A percentile compares a stretch with the other conserved stretches of the same genome.
Evolutionary conservation across 2,888 invertebrate genomes (phyloP).

Genomic region (Callosobruchus maculatus): DNA sequence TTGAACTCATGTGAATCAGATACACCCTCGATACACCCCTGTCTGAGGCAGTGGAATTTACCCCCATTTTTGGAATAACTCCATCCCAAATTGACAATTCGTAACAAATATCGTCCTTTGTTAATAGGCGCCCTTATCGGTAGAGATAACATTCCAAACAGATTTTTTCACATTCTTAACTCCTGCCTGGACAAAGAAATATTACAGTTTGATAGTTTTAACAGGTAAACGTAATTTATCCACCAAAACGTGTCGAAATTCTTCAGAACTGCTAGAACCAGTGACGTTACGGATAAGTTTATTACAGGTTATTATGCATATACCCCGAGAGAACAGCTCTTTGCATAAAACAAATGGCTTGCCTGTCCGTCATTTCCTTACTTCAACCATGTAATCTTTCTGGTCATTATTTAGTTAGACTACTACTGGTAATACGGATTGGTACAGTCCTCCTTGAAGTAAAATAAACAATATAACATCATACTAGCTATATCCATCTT

Average conservation of each 20-base stretch:
- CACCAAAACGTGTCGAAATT: background rate
- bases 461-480: no score
- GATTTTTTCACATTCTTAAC: conserved; percentile 10
- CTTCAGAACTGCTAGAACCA: background rate
- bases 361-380: no score
- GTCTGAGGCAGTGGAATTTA: background rate
- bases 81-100: background rate
- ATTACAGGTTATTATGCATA: no score
- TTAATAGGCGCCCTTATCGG: background rate
- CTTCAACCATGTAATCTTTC: no score
- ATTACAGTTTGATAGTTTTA: background rate
- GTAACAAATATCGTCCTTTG: background rate
- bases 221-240: background rate
- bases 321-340: no score
- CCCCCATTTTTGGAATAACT: background rate
- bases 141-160: conserved; percentile 11
- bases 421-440: no score
- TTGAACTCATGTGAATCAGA: background rate
- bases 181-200: background rate
- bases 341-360: no score
- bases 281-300: background rate
- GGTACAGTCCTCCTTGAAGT: no score
- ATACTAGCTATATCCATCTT: no score
- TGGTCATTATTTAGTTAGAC: no score
- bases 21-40: background rate